Evolutionary conservation across 2,888 invertebrate genomes (phyloP).

Genomic region (Unio pictorum): DNA sequence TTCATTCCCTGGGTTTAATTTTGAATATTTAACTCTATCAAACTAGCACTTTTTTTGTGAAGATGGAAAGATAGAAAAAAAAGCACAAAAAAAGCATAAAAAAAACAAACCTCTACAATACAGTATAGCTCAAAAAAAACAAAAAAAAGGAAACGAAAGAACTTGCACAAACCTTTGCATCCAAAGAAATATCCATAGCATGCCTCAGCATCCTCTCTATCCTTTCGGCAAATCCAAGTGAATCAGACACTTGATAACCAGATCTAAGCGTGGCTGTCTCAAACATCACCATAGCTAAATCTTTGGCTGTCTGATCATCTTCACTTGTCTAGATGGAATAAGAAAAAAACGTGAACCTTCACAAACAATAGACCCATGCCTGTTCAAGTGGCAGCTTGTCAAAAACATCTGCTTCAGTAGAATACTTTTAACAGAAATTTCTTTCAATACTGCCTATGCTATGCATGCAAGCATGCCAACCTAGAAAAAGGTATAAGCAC

Average conservation of each 20-base stretch:
- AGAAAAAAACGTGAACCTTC: neutral
- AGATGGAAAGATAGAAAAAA: neutral
- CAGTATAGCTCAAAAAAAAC: neutral
- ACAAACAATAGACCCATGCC: neutral
- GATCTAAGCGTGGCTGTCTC: conserved; percentile 87
- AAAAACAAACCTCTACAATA: neutral
- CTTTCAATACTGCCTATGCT: too few relatives aligned
- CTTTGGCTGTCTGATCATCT: conserved; percentile 83
- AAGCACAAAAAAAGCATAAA: neutral
- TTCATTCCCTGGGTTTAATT: too few relatives aligned
- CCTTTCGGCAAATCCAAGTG: conserved; percentile 88
- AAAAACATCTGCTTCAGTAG: neutral
- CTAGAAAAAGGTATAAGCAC: neutral
- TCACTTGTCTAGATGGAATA: conserved; percentile 75
- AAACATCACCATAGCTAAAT: conserved; percentile 87
- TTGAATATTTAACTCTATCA: too few relatives aligned
- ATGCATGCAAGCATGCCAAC: neutral
- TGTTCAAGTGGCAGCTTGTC: neutral
- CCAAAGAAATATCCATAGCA: conserved; percentile 74
- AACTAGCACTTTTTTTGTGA: too few relatives aligned
- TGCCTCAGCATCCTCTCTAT: conserved; percentile 89
- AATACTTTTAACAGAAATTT: neutral
- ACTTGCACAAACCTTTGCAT: conserved; percentile 76
- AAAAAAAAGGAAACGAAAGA: neutral
- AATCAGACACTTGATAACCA: conserved; percentile 92